These are phyloP conservation scores for Pachyseris speciosa DNA, from an alignment of 64 coral and sea anemone species.

Conservation along the genomic window DNA sequence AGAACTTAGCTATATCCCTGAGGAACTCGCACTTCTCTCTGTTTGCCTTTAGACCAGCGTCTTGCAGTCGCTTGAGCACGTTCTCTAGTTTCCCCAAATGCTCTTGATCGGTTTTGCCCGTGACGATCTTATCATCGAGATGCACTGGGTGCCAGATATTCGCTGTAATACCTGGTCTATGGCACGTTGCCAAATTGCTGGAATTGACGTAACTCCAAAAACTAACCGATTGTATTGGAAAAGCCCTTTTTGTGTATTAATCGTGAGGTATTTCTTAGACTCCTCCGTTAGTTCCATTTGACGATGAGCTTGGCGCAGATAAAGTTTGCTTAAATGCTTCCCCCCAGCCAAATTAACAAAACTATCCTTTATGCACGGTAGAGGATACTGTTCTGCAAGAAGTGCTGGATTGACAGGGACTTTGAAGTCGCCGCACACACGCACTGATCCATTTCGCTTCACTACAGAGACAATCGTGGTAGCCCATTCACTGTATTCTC, in stretches of 20 bases:
- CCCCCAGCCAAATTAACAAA: slow-evolving; percentile 38
- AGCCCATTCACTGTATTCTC: slow-evolving; percentile 69
- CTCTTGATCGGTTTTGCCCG: slow-evolving; percentile 24
- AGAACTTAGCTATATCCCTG: slow-evolving; percentile 54
- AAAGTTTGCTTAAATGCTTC: slow-evolving; percentile 28
- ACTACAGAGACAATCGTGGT: slow-evolving; percentile 48
- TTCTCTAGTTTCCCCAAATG: slow-evolving; percentile 40
- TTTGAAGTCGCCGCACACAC: slow-evolving; percentile 62
- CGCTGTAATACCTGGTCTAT: slow-evolving; percentile 32
- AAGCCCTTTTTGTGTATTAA: slow-evolving; percentile 39
- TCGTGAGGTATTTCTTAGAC: slow-evolving; percentile 34
- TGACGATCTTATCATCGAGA: slow-evolving; percentile 37
- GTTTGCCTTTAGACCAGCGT: slow-evolving; percentile 39
- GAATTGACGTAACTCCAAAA: not conserved
- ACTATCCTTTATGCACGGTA: slow-evolving; percentile 23
- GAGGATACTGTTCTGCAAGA: slow-evolving; percentile 50
- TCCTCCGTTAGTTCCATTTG: slow-evolving; percentile 49
- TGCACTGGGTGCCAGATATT: slow-evolving; percentile 30
- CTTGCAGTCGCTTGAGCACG: slow-evolving; percentile 48
- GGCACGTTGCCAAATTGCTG: slow-evolving; percentile 28
- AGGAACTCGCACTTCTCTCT: slow-evolving; percentile 60
- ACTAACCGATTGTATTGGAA: slow-evolving; percentile 32
- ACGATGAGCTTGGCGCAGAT: slow-evolving; percentile 43
- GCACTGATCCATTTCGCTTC: slow-evolving; percentile 41
- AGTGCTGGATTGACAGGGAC: slow-evolving; percentile 51